Conservation (phyloP, 1,140 invertebrate species). For the Lepidurus apus region DNA sequence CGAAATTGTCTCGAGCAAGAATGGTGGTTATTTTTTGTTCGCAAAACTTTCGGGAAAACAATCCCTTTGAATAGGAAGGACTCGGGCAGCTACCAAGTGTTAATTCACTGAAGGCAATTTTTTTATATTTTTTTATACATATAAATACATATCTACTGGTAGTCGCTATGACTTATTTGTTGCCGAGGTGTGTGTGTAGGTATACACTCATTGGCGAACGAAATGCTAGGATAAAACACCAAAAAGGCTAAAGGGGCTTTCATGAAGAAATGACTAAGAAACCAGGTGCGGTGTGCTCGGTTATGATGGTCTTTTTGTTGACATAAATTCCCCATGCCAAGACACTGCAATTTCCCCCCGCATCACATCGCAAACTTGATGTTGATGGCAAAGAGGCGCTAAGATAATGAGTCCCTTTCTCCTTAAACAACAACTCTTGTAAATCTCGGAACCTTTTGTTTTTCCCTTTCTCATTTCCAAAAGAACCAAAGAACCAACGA, state of each 20-base stretch:
- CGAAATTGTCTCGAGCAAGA: background rate
- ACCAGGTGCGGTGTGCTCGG: too few species aligned
- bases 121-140: background rate
- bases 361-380: background rate
- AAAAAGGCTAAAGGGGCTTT: too few species aligned
- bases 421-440: background rate
- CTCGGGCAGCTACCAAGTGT: background rate
- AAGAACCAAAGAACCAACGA: too few species aligned
- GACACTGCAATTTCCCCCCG: slow-evolving; percentile 13
- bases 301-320: background rate
- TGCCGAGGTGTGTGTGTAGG: too few species aligned
- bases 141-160: too few species aligned
- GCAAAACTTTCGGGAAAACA: background rate
- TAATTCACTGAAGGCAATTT: background rate
- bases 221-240: too few species aligned
- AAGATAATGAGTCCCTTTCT: background rate
- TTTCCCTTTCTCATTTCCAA: too few species aligned
- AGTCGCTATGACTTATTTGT: too few species aligned
- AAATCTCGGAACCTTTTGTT: background rate
- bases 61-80: background rate
- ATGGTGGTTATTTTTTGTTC: background rate
- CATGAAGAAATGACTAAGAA: too few species aligned
- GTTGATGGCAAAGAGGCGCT: slow-evolving; percentile 5
- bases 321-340: slow-evolving; percentile 4
- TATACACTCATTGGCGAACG: too few species aligned